phyloP scores from a whole-genome alignment of 2,113 vertebrate species.

The Microtus oregoni region DNA sequence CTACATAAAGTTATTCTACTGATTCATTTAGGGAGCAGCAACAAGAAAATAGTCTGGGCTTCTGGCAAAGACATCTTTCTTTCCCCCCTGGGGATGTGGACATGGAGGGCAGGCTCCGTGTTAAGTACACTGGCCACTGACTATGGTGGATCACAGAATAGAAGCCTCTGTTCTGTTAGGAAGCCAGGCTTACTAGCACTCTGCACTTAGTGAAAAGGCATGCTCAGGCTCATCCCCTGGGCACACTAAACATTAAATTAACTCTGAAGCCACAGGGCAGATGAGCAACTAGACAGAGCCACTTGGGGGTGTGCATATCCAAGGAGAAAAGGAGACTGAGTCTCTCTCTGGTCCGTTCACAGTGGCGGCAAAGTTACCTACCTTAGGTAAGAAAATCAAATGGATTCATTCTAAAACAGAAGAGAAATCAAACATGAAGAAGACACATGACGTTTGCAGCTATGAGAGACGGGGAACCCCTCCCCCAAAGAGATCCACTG shows the following conservation, averaged over 20 bases:
- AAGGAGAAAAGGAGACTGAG: no score
- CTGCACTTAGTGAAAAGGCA: neutral
- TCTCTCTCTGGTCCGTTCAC: neutral
- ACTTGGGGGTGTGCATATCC: accelerated
- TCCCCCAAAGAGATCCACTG: neutral
- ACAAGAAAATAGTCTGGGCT: neutral
- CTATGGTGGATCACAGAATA: neutral
- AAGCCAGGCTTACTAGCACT: neutral
- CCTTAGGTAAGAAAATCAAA: neutral
- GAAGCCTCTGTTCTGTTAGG: neutral
- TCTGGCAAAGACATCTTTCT: neutral
- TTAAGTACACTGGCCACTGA: neutral
- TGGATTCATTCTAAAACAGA: neutral
- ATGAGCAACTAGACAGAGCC: neutral
- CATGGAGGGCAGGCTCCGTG: neutral
- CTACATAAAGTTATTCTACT: neutral
- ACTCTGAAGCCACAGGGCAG: neutral
- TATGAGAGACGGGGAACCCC: neutral
- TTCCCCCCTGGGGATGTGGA: neutral
- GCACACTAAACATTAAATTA: neutral
- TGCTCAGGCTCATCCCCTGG: neutral
- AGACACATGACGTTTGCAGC: neutral
- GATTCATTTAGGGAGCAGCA: neutral
- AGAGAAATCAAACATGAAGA: neutral
- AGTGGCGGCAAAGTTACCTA: neutral